Evolutionary conservation across 2,888 invertebrate genomes (phyloP), one percentile per base, ranked within the genome.

Genomic region (Andricus curvator): DNA sequence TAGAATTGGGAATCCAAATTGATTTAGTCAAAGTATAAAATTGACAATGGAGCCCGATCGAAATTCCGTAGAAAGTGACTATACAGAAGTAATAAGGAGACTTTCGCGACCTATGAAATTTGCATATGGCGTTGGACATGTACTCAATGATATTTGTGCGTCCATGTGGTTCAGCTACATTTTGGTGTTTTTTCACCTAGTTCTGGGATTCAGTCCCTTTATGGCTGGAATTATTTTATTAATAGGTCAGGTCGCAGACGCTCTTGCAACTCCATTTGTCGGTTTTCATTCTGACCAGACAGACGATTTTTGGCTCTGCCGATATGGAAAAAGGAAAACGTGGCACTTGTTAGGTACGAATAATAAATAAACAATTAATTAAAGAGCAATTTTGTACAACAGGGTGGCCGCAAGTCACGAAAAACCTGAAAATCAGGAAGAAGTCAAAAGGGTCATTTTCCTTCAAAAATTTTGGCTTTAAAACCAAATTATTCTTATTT

Each of bases 131-230:
- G 94, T 97, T 77, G 98, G 98, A 0, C 98, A 98, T 93, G 95
- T 98, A 77, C 94, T 97, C 87, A 99, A 98, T 93, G 98, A 99
- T 93, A 94, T 98, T 65, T 97, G 97, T 93, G 97, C 98, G 25
- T 97, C 97, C 82, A 96, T 98, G 94, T 98, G 98, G 98, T 98
- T 98, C 93, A 97, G 97, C 1, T 98, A 98, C 92, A 95, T 97
- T 70, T 94, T 98, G 87, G 95, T 98, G 78, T 98, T 96, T 93
- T 96, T 97, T 87, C 95, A 95, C 84, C 93, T 94, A 87, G 95
- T 95, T 6, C 91, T 94, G 29, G 91, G 91, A 33, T 94, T 94
- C 83, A 89, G 92, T 82, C 91, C 93, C 79, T 85, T 89, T 13
- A 88, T 93, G 81, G 92, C 95, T 1, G 95, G 95, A 41, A 93